Percentiles rank a stretch among this genome's conserved stretches.
Conservation (phyloP, 2,797 vertebrate genomes). For the Atherinosoma microstoma region DNA sequence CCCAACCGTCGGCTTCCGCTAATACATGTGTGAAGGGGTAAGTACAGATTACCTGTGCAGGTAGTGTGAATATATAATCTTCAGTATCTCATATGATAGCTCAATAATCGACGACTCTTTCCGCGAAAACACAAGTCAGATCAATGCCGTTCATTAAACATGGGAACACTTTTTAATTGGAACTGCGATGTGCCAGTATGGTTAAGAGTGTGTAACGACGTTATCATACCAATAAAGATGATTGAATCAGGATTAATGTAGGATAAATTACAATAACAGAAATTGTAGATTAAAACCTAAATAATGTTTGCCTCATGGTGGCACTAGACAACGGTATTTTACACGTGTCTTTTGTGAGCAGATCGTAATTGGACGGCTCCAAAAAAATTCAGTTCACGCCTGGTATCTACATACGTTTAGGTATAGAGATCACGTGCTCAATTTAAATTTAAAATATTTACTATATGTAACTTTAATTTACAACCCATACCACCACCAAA, state of each 20-base stretch:
- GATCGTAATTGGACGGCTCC: too few relatives aligned
- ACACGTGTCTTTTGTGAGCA: background rate
- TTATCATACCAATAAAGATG: background rate
- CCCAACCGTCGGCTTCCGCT: background rate
- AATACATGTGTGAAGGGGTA: constrained; percentile 20
- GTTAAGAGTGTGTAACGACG: background rate
- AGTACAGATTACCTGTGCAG: background rate
- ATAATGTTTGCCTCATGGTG: background rate
- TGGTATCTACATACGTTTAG: background rate
- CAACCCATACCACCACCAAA: background rate
- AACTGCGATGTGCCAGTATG: background rate
- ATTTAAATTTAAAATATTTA: background rate
- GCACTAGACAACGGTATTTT: background rate
- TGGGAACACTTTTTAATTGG: background rate
- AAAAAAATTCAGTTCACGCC: background rate
- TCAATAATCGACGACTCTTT: background rate
- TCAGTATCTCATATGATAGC: too few relatives aligned
- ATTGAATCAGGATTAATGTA: background rate
- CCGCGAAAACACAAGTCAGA: background rate
- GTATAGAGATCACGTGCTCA: background rate
- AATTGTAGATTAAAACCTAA: background rate
- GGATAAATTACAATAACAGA: background rate
- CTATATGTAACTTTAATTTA: background rate
- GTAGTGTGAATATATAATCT: background rate
- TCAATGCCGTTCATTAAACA: background rate